Conservation (phyloP, 2,888 invertebrate genomes). For the Lasioglossum zephyrum region DNA sequence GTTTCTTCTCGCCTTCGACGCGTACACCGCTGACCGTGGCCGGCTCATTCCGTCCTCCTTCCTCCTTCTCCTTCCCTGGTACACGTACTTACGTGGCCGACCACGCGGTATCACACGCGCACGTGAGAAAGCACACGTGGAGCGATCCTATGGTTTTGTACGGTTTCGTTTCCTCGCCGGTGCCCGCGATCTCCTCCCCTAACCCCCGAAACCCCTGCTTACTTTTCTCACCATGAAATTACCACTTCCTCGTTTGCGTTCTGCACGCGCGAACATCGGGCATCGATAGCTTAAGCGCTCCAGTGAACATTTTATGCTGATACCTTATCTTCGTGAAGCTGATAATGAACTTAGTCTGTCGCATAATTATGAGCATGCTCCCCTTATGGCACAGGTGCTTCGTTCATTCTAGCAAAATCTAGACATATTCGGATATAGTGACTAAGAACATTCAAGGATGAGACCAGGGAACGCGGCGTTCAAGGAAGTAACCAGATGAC, state of each 20-base stretch:
- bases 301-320: not conserved
- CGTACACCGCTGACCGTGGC: constrained; percentile 33
- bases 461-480: too few species aligned
- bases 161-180: constrained; percentile 49
- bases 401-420: not conserved
- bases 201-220: constrained; percentile 19
- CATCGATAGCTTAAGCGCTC: not conserved
- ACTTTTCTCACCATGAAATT: constrained; percentile 65
- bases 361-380: not conserved
- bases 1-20: constrained; percentile 63
- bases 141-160: constrained; percentile 52
- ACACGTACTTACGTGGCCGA: not conserved
- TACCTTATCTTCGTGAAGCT: not conserved
- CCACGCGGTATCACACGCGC: constrained; percentile 24
- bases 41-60: constrained; percentile 31
- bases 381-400: not conserved
- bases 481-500: too few species aligned
- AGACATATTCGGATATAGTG: not conserved
- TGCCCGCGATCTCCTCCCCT: constrained; percentile 33
- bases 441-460: not conserved
- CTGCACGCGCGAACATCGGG: constrained; percentile 48
- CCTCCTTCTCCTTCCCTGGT: constrained; percentile 20
- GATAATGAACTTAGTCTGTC: not conserved
- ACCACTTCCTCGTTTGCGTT: constrained; percentile 61
- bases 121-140: constrained; percentile 65